A percentile compares a stretch with the other conserved stretches of the same genome.
These are phyloP conservation scores for Agrochola litura DNA, from an alignment of 2,888 invertebrate species.

Conservation along the genomic window DNA sequence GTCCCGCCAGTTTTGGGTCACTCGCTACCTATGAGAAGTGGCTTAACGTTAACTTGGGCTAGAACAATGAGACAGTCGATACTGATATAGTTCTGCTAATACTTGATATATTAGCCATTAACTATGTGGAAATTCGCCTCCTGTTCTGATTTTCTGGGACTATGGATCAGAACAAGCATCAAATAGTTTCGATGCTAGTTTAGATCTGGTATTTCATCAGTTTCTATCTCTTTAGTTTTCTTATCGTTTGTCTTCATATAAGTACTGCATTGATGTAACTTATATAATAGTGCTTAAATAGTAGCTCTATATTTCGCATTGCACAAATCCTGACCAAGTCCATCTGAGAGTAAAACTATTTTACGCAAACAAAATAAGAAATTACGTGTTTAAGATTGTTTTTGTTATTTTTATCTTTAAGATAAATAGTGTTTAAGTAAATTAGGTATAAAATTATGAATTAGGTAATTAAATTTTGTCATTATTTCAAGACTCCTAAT, in stretches of 20 bases:
- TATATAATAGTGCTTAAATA: background rate
- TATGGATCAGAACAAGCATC: background rate
- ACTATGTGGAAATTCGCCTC: constrained; percentile 33
- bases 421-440: too few species aligned
- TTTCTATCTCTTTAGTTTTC: background rate
- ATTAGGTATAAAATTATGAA: too few species aligned
- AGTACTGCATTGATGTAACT: background rate
- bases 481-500: too few species aligned
- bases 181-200: background rate
- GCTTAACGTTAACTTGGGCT: constrained; percentile 52
- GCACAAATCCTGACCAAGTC: background rate
- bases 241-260: background rate
- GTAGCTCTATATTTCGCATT: background rate
- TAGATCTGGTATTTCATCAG: background rate
- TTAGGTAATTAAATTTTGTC: too few species aligned
- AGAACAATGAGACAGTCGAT: constrained; percentile 54
- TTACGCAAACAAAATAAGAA: too few species aligned
- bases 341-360: background rate
- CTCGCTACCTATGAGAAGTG: constrained; percentile 75
- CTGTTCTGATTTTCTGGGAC: constrained; percentile 16
- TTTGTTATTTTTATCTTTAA: too few species aligned
- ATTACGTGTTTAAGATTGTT: too few species aligned
- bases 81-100: constrained; percentile 42
- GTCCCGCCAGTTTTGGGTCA: constrained; percentile 82
- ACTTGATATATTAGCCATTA: constrained; percentile 36